These are phyloP conservation scores for Ceuthmochares aereus DNA, from an alignment of 2,113 vertebrate species.

Conservation along the genomic window DNA sequence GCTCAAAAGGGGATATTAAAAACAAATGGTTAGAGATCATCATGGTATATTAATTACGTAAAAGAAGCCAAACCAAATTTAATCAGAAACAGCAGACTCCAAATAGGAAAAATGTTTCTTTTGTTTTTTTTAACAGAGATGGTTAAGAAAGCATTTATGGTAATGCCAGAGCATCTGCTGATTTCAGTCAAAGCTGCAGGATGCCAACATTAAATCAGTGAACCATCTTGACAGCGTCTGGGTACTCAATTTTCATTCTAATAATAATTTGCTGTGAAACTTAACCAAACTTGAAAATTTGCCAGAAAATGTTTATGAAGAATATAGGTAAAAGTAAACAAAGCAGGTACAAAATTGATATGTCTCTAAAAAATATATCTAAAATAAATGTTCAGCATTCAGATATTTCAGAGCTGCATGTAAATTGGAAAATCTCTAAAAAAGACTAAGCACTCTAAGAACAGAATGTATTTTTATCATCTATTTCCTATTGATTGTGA, in stretches of 20 bases:
- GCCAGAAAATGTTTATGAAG: slow-evolving; percentile 62
- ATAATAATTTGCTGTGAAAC: slow-evolving; percentile 75
- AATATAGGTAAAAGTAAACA: slow-evolving; percentile 53
- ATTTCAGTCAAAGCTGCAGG: slow-evolving; percentile 80
- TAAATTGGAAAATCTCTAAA: slow-evolving; percentile 28
- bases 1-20: slow-evolving; percentile 73
- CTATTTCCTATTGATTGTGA: slow-evolving; percentile 15
- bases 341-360: slow-evolving; percentile 27
- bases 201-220: slow-evolving; percentile 77
- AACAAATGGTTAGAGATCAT: slow-evolving; percentile 76
- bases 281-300: slow-evolving; percentile 74
- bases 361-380: slow-evolving; percentile 23
- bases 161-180: slow-evolving; percentile 81
- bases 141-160: slow-evolving; percentile 81
- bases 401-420: background rate
- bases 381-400: background rate
- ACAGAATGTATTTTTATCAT: slow-evolving; percentile 47
- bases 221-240: slow-evolving; percentile 80
- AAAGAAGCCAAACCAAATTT: slow-evolving; percentile 73
- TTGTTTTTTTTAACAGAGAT: slow-evolving; percentile 59
- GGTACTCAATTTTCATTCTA: slow-evolving; percentile 64
- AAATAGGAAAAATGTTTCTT: slow-evolving; percentile 59
- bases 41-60: slow-evolving; percentile 78
- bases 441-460: slow-evolving; percentile 35
- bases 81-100: slow-evolving; percentile 71